Evolutionary conservation across 2,888 invertebrate species (phyloP).

Genomic region (Chrysomela aeneicollis): DNA sequence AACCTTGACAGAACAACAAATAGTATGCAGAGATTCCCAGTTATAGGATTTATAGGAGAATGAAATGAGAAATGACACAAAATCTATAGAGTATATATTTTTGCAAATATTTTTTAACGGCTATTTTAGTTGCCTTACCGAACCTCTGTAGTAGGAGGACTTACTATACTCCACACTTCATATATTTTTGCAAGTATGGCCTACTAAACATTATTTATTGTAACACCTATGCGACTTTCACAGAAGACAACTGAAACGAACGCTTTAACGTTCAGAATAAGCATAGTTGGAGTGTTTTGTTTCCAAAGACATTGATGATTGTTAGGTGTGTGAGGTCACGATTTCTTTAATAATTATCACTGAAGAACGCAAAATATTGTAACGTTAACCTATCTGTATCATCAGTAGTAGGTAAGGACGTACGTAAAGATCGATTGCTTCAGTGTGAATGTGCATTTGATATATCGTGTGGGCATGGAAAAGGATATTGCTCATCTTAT

Average conservation of each 20-base stretch:
- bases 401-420: not conserved
- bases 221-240: slow-evolving; percentile 1
- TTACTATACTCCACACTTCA: no score
- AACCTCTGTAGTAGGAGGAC: no score
- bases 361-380: not conserved
- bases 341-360: slow-evolving; percentile 17
- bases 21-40: no score
- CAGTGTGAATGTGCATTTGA: not conserved
- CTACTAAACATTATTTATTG: not conserved
- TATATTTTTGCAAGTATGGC: no score
- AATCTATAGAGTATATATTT: no score
- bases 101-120: no score
- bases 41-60: no score
- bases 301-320: slow-evolving; percentile 22
- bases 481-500: not conserved
- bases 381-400: not conserved
- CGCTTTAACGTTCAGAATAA: not conserved
- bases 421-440: not conserved
- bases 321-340: slow-evolving; percentile 22
- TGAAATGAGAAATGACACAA: no score
- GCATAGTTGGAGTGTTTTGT: slow-evolving; percentile 14
- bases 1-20: no score
- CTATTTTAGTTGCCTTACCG: no score
- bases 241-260: not conserved
- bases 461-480: not conserved